Evolutionary conservation across 2,797 vertebrate genomes (phyloP).

Genomic region (Rhynchotus rufescens): DNA sequence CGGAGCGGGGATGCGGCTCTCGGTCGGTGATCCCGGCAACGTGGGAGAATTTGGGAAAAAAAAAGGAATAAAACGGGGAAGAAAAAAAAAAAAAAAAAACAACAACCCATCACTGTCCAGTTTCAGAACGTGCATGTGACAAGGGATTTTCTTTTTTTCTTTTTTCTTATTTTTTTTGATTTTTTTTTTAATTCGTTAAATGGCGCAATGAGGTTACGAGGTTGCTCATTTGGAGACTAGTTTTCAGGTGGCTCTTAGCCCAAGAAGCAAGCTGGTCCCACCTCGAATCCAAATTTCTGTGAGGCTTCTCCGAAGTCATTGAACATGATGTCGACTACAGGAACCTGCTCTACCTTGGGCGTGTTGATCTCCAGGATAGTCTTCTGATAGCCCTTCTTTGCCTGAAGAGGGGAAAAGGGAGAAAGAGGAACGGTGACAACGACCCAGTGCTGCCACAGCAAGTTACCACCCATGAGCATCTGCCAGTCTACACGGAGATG

Average conservation of each 20-base stretch:
- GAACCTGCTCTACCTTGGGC: conserved; percentile 96
- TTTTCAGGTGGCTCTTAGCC: conserved; percentile 88
- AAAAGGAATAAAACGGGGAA: background rate
- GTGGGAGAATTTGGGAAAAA: conserved; percentile 24
- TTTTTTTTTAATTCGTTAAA: conserved; percentile 33
- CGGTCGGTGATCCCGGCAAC: background rate
- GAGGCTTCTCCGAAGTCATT: conserved; percentile 94
- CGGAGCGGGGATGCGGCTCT: conserved; percentile 7
- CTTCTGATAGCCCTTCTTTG: conserved; percentile 96
- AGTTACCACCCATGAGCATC: rapidly evolving
- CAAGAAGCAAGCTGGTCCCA: conserved; percentile 98
- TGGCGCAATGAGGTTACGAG: conserved; percentile 94
- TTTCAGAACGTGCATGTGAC: conserved; percentile 94
- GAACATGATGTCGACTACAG: conserved; percentile 98
- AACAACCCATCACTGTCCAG: conserved; percentile 82
- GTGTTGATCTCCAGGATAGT: conserved; percentile 96
- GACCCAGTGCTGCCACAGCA: background rate
- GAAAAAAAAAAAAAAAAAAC: background rate
- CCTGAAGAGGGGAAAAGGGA: conserved; percentile 69
- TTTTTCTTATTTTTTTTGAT: background rate
- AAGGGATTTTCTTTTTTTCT: conserved; percentile 66
- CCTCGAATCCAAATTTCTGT: conserved; percentile 99
- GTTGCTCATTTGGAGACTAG: conserved; percentile 87
- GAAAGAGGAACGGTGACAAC: background rate
- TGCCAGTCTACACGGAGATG: rapidly evolving